These are phyloP conservation scores for Corapipo altera DNA, from an alignment of 2,113 vertebrate species.

Conservation along the genomic window DNA sequence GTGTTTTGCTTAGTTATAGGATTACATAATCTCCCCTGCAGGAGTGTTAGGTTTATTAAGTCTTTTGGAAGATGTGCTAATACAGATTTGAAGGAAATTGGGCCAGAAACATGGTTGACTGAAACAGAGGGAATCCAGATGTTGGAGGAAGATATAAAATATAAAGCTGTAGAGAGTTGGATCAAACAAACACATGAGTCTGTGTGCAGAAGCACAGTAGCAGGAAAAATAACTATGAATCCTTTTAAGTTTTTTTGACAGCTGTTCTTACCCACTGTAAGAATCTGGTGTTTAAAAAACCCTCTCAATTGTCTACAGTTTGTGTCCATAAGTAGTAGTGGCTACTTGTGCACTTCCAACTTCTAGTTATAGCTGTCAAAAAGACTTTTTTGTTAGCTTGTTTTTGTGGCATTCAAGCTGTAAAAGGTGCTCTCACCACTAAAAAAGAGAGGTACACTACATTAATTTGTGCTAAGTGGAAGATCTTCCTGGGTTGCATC, in stretches of 20 bases:
- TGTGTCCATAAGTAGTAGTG: not conserved
- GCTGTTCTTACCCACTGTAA: not conserved
- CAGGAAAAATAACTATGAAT: not conserved
- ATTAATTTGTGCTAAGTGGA: not conserved
- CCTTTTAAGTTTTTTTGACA: not conserved
- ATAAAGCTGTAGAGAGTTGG: not conserved
- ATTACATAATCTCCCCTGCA: slow-evolving; percentile 7
- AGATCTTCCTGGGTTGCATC: not conserved
- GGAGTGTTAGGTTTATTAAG: slow-evolving; percentile 13
- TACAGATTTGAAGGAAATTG: not conserved
- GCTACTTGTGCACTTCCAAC: not conserved
- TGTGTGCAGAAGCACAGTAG: not conserved
- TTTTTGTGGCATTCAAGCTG: not conserved
- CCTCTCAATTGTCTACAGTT: not conserved
- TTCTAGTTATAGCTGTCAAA: not conserved
- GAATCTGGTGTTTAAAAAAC: not conserved
- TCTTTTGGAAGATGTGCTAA: slow-evolving; percentile 6
- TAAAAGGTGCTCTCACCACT: not conserved
- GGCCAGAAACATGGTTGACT: not conserved
- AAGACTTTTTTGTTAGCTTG: not conserved
- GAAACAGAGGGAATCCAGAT: not conserved
- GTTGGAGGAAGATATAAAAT: not conserved
- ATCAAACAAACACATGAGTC: not conserved
- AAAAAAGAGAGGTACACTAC: not conserved
- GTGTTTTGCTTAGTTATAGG: slow-evolving; percentile 3